Evolutionary conservation across 2,888 invertebrate species (phyloP).

Genomic region (Drosophila histrio): DNA sequence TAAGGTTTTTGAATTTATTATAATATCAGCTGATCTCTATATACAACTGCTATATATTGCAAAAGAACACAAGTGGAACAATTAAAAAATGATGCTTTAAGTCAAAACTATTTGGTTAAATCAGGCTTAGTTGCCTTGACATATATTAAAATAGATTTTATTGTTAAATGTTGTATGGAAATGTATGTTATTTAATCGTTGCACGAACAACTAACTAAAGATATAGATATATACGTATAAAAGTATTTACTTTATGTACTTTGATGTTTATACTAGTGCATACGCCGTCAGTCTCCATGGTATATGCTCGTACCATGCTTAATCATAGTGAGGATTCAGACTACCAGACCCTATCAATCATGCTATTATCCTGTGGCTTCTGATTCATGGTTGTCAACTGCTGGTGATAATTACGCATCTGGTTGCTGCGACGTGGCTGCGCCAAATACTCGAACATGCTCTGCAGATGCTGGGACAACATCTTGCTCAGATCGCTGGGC

Average conservation of each 20-base stretch:
- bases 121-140: background rate
- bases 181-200: constrained; percentile 1
- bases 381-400: constrained; percentile 84
- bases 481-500: constrained; percentile 95
- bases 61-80: no score
- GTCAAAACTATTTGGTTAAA: background rate
- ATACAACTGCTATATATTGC: no score
- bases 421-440: constrained; percentile 89
- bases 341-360: constrained; percentile 94
- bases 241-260: background rate
- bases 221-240: constrained; percentile 12
- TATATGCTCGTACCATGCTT: constrained; percentile 19
- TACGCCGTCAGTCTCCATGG: constrained; percentile 11
- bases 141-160: background rate
- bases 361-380: constrained; percentile 91
- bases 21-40: no score
- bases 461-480: constrained; percentile 94
- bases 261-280: background rate
- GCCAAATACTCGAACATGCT: constrained; percentile 98
- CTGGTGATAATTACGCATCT: constrained; percentile 89
- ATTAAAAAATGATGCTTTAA: background rate
- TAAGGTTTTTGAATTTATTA: no score
- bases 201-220: constrained; percentile 5
- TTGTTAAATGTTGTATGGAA: constrained; percentile 9
- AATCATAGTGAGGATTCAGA: background rate